Evolutionary conservation across 2,113 vertebrate genomes (phyloP), one percentile per base, ranked within the genome.

Genomic region (Gracilinanus agilis): DNA sequence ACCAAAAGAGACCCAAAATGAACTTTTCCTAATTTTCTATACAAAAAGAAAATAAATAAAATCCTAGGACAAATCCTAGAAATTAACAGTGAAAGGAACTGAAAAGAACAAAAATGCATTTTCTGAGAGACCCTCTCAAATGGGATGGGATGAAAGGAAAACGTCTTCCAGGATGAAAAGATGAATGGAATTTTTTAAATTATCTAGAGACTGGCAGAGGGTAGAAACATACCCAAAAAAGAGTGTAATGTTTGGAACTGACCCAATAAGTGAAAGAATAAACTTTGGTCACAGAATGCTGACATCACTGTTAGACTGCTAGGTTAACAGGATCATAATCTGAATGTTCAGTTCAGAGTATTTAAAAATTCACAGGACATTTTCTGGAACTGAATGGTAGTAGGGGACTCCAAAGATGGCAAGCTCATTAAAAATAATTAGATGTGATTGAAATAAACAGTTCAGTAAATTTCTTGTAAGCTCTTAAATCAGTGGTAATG

Each of bases 371-470:
- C 24, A 44, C 24, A 91, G 24, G 7, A 91, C 24, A 91, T 91
- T 91, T 91, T 90, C 6, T 9, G 55, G 7, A 58, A 91, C 53
- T 4, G 29, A 89, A 89, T 49, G 49, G 25, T 89, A 53, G 88
- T 53, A 27, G 24, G 61, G 44, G 56, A 3, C 44, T 91, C 55
- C 24, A 61, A 58, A 55, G 13, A 49, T 55, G 55, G 44, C 44
- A 91, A 44, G 55, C 55, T 55, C 56, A 67, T 75, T 92, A 61
- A 92, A 89, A 61, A 67, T 67, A 92, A 75, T 92, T 53, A 92
- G 44, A 16, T 61, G 58, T 67, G 91, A 49, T 34, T 44, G 56
- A 92, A 67, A 67, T 8, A 75, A 44, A 53, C 24, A 61, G 29
- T 75, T 92, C 40, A 92, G 10, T 75, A 89, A 53, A 92, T 92